These are phyloP conservation scores for Drosophila neonasuta DNA, from an alignment of 2,888 invertebrate species.

Conservation along the genomic window DNA sequence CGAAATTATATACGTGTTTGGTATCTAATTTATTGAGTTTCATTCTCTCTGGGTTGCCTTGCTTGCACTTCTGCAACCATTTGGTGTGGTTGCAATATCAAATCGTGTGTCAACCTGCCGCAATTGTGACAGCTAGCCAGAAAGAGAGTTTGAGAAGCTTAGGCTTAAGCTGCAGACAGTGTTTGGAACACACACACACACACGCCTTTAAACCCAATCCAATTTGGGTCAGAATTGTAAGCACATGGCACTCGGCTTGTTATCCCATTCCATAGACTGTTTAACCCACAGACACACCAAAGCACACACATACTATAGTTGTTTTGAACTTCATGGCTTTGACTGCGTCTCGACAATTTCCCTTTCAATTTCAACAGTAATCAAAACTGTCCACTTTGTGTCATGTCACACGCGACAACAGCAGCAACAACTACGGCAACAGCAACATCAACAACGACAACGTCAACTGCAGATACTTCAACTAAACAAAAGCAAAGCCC, in stretches of 20 bases:
- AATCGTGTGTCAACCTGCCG: slow-evolving; percentile 50
- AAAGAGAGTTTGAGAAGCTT: slow-evolving; percentile 33
- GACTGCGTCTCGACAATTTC: slow-evolving; percentile 67
- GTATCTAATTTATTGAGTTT: slow-evolving; percentile 3
- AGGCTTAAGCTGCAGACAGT: slow-evolving; percentile 42
- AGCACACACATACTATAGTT: slow-evolving; percentile 24
- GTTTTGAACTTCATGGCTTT: slow-evolving; percentile 46
- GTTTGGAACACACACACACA: slow-evolving; percentile 9
- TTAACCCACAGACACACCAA: slow-evolving; percentile 61
- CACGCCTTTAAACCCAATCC: slow-evolving; percentile 56
- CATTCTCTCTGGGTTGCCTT: slow-evolving; percentile 8
- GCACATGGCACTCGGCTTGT: slow-evolving; percentile 40
- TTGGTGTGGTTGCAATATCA: slow-evolving; percentile 32
- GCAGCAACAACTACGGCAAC: slow-evolving; percentile 37
- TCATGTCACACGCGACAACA: slow-evolving; percentile 74
- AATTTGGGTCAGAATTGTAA: slow-evolving; percentile 60
- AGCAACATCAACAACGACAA: slow-evolving; percentile 28
- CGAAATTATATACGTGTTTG: neutral
- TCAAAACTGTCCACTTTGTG: slow-evolving; percentile 76
- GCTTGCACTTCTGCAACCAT: slow-evolving; percentile 12
- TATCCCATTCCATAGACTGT: slow-evolving; percentile 42
- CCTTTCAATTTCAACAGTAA: slow-evolving; percentile 75
- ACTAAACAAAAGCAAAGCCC: slow-evolving; percentile 56
- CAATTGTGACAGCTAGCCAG: slow-evolving; percentile 52
- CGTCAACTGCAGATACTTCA: slow-evolving; percentile 58